Conservation (phyloP, 30 jellyfish, hydroid and myxozoan genomes). For the Turritopsis rubra region DNA sequence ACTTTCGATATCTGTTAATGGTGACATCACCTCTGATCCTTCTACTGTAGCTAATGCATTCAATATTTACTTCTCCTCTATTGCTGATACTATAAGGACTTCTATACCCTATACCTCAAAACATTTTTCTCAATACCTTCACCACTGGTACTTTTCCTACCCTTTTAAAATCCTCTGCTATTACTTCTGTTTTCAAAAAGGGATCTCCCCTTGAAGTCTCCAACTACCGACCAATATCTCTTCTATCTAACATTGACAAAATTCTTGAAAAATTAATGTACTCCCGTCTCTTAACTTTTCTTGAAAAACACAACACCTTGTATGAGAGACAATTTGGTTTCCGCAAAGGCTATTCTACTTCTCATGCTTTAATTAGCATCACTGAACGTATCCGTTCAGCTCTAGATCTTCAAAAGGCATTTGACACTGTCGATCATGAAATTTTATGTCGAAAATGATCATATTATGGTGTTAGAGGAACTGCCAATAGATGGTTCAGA, state of each 20-base stretch:
- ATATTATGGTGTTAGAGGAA: slow-evolving; percentile 26
- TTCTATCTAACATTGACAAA: slow-evolving; percentile 18
- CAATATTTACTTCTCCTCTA: background rate
- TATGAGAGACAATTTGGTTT: slow-evolving; percentile 19
- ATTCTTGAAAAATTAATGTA: slow-evolving; percentile 11
- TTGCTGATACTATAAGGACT: background rate
- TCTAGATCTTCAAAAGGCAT: slow-evolving; percentile 23
- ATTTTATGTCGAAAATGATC: slow-evolving; percentile 21
- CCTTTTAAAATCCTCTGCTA: background rate
- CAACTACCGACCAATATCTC: slow-evolving; percentile 21
- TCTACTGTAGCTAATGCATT: background rate
- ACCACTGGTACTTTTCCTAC: background rate
- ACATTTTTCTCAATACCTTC: background rate
- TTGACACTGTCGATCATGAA: slow-evolving; percentile 35
- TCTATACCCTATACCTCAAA: background rate
- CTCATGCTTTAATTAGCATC: slow-evolving; percentile 22
- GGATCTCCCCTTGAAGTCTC: slow-evolving; percentile 1
- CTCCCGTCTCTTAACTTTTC: background rate
- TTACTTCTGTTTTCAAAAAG: background rate
- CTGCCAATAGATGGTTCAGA: slow-evolving; percentile 22
- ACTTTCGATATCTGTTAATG: too few species aligned
- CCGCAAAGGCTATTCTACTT: slow-evolving; percentile 1
- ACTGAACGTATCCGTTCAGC: background rate
- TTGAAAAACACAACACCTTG: background rate
- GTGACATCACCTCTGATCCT: too few species aligned